phyloP scores from a whole-genome alignment of 2,113 vertebrate genomes.

The Machaerirhynchus nigripectus region DNA sequence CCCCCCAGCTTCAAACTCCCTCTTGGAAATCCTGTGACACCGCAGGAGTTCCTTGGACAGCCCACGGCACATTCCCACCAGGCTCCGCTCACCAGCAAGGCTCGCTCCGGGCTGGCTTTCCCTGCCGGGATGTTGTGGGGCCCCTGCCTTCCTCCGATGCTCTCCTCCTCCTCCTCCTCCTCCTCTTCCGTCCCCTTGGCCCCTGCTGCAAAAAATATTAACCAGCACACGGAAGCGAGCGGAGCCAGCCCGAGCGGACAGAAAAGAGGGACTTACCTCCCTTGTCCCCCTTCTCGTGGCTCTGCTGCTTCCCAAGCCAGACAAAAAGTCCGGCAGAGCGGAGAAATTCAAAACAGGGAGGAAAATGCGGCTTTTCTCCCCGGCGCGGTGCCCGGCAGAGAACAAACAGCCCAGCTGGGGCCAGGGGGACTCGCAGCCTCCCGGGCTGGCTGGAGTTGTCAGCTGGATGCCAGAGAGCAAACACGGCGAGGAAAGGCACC shows the following conservation, averaged over 20 bases:
- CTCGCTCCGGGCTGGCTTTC: background rate
- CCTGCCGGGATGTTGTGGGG: background rate
- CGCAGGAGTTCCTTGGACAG: background rate
- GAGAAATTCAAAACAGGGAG: background rate
- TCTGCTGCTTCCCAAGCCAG: background rate
- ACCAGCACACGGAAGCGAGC: background rate
- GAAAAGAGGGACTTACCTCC: background rate
- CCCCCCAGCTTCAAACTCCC: background rate
- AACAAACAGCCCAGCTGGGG: constrained; percentile 22
- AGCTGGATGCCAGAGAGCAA: constrained; percentile 47
- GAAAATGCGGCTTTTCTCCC: background rate
- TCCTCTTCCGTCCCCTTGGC: background rate
- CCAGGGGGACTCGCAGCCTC: background rate
- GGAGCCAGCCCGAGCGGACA: accelerated
- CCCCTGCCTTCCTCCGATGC: constrained; percentile 13
- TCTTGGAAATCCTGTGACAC: background rate
- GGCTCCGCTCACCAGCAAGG: background rate
- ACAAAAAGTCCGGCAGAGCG: background rate
- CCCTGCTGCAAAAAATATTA: constrained; percentile 38
- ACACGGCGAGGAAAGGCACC: background rate
- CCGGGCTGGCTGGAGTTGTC: background rate
- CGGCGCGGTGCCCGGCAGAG: background rate
- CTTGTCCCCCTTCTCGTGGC: background rate
- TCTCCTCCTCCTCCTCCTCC: constrained; percentile 21
- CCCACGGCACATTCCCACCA: background rate